These are phyloP conservation scores for Fopius arisanus DNA, from an alignment of 1,140 invertebrate genomes.

Conservation along the genomic window DNA sequence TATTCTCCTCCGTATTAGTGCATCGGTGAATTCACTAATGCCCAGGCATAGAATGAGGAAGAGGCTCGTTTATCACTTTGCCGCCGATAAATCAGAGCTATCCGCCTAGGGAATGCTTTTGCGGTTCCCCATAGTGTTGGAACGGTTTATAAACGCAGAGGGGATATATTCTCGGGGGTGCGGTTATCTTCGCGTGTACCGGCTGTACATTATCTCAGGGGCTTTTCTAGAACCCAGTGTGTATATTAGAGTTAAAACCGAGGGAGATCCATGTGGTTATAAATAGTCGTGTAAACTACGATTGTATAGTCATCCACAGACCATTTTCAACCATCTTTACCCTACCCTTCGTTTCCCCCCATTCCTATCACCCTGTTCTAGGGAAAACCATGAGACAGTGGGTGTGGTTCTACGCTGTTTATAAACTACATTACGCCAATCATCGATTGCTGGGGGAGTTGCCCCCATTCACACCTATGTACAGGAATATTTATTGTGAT, in stretches of 20 bases:
- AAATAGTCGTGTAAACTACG: constrained; percentile 50
- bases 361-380: constrained; percentile 19
- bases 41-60: constrained; percentile 46
- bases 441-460: constrained; percentile 18
- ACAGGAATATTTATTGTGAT: neutral
- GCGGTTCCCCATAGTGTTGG: constrained; percentile 62
- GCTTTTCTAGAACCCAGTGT: constrained; percentile 10
- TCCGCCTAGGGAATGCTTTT: constrained; percentile 50
- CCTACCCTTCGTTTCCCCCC: no score
- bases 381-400: constrained; percentile 35
- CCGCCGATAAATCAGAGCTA: constrained; percentile 60
- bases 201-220: constrained; percentile 60
- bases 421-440: constrained; percentile 59
- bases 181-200: constrained; percentile 62
- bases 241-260: neutral
- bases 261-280: constrained; percentile 32
- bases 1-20: constrained; percentile 6
- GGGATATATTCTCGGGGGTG: constrained; percentile 43
- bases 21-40: constrained; percentile 1
- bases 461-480: neutral
- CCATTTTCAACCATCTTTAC: constrained; percentile 33
- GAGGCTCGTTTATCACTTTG: constrained; percentile 58
- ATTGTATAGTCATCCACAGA: constrained; percentile 18
- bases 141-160: constrained; percentile 52
- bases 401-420: constrained; percentile 57